Percentiles rank a stretch among this genome's conserved stretches.
These are phyloP conservation scores for Parasteatoda tepidariorum DNA, from an alignment of 1,140 invertebrate genomes.

Conservation along the genomic window DNA sequence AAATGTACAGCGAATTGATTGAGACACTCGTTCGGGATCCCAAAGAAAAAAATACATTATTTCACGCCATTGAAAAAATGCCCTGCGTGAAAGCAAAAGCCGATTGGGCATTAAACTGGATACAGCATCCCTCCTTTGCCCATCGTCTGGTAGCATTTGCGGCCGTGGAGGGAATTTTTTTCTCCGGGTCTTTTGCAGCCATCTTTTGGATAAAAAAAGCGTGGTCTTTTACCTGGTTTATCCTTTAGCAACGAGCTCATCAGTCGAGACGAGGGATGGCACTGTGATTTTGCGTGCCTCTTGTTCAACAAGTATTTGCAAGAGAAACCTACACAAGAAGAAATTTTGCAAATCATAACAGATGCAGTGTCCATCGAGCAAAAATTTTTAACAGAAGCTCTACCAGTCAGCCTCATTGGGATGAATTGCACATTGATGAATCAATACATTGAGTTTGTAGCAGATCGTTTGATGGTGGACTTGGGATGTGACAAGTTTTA, in stretches of 20 bases:
- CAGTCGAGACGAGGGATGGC: conserved; percentile 97
- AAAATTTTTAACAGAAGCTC: conserved; percentile 96
- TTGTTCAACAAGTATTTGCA: conserved; percentile 95
- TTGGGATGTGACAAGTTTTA: conserved; percentile 92
- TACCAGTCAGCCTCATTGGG: conserved; percentile 93
- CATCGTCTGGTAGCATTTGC: conserved; percentile 96
- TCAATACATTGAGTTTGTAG: conserved; percentile 98
- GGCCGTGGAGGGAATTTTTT: conserved; percentile 98
- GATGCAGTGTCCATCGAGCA: conserved; percentile 97
- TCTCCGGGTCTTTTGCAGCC: conserved; percentile 97
- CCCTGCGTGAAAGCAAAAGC: conserved; percentile 98
- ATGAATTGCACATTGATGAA: conserved; percentile 98
- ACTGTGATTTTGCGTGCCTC: conserved; percentile 98
- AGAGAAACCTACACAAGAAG: conserved; percentile 84
- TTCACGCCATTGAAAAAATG: conserved; percentile 97
- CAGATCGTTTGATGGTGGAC: conserved; percentile 91
- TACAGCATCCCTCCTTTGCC: conserved; percentile 72
- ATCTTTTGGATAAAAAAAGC: conserved; percentile 99
- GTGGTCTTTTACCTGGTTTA: conserved; percentile 97
- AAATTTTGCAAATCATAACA: conserved; percentile 85
- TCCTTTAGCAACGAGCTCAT: conserved; percentile 99
- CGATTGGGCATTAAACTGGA: conserved; percentile 98
- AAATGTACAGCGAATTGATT: conserved; percentile 99
- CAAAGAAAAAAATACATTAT: conserved; percentile 86
- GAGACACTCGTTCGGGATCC: conserved; percentile 94